phyloP scores from a whole-genome alignment of 2,888 invertebrate species.

The Lasioglossum zephyrum region DNA sequence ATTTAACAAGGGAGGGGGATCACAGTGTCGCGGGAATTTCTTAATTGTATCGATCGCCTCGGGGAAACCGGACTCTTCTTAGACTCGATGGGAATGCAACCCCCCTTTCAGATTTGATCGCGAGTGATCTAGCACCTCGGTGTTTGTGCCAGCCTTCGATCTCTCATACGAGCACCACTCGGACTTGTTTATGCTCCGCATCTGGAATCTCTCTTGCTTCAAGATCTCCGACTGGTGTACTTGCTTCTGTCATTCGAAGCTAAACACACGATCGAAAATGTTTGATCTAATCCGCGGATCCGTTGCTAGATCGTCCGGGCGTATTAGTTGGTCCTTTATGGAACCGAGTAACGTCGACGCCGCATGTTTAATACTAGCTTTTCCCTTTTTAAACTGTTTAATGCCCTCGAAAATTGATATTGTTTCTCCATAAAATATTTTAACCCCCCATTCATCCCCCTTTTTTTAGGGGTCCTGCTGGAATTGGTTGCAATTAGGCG shows the following conservation, averaged over 20 bases:
- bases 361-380: no score
- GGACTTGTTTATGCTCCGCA: not conserved
- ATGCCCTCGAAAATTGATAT: no score
- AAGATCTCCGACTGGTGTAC: not conserved
- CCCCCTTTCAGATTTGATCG: not conserved
- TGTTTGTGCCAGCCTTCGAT: not conserved
- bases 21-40: constrained; percentile 14
- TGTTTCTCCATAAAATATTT: no score
- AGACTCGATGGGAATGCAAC: not conserved
- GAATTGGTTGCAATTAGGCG: no score
- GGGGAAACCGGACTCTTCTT: not conserved
- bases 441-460: no score
- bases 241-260: not conserved
- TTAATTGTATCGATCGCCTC: constrained; percentile 3
- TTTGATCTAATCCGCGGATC: not conserved
- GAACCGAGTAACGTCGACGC: not conserved
- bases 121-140: not conserved
- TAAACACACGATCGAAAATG: not conserved
- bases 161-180: not conserved
- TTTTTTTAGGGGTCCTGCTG: no score
- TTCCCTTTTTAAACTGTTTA: no score
- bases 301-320: not conserved
- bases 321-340: not conserved
- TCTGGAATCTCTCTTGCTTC: not conserved
- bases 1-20: not conserved